Percentiles rank a stretch among this genome's conserved stretches.
Evolutionary conservation across 2,888 invertebrate species (phyloP).

Genomic region (Mystacides longicornis): DNA sequence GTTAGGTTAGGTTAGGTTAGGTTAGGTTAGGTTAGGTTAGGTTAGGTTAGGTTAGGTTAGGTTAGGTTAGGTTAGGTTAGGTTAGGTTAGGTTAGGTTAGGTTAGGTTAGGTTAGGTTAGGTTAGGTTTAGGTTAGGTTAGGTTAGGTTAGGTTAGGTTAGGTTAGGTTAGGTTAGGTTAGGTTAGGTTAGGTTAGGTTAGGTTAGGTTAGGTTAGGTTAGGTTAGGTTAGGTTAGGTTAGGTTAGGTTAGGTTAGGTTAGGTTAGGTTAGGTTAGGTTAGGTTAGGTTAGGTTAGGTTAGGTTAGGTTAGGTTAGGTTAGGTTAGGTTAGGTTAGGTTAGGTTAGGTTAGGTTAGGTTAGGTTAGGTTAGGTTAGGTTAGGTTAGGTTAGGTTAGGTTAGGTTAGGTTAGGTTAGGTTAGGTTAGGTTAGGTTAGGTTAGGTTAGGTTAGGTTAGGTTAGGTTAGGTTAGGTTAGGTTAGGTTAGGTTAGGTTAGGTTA

Average conservation of each 20-base stretch:
- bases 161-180: neutral
- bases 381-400: no score
- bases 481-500: no score
- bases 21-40: neutral
- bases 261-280: neutral
- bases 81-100: neutral
- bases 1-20: neutral
- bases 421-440: no score
- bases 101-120: neutral
- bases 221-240: neutral
- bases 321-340: neutral
- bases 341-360: neutral
- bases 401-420: no score
- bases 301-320: neutral
- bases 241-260: neutral
- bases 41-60: neutral
- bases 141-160: neutral
- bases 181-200: neutral
- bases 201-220: neutral
- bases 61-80: neutral
- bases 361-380: no score
- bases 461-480: no score
- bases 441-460: no score
- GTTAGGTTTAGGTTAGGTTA: neutral
- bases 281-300: neutral